A percentile compares a stretch with the other conserved stretches of the same genome.
phyloP scores from a whole-genome alignment of 2,888 invertebrate species.

The Melolontha melolontha region DNA sequence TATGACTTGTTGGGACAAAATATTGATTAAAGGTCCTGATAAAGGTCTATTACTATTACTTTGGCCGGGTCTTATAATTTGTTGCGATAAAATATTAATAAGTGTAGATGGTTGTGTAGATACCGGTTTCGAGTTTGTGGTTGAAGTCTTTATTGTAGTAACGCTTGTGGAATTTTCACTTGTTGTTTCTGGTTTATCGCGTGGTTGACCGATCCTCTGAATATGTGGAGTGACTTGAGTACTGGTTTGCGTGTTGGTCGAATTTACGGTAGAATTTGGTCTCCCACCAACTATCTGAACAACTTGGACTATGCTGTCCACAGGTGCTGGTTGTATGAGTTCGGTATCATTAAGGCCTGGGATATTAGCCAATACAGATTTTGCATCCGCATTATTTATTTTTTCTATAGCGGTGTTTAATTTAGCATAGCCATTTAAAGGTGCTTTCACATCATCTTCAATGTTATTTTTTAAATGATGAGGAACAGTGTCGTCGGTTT shows the following conservation, averaged over 20 bases:
- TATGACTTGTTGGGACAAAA: conserved; percentile 63
- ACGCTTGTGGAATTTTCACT: conserved; percentile 46
- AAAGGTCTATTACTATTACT: conserved; percentile 53
- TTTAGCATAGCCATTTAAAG: not conserved
- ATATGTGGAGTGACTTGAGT: conserved; percentile 67
- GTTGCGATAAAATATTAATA: conserved; percentile 69
- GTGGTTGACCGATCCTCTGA: conserved; percentile 65
- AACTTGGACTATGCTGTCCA: conserved; percentile 62
- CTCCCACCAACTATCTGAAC: conserved; percentile 63
- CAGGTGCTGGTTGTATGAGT: conserved; percentile 70
- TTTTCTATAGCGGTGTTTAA: conserved; percentile 38
- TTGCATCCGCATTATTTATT: conserved; percentile 53
- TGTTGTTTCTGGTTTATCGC: conserved; percentile 59
- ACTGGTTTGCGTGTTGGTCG: conserved; percentile 62
- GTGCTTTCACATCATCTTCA: not conserved
- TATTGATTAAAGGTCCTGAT: conserved; percentile 61
- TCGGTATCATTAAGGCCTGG: conserved; percentile 72
- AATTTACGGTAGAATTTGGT: conserved; percentile 51
- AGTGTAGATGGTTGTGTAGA: conserved; percentile 64
- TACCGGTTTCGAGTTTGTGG: conserved; percentile 53
- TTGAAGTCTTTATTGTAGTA: conserved; percentile 42
- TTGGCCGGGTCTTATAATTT: conserved; percentile 61
- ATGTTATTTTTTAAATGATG: not conserved
- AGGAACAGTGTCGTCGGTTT: conserved; percentile 49
- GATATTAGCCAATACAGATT: conserved; percentile 66